A percentile compares a stretch with the other conserved stretches of the same genome.
phyloP scores from a whole-genome alignment of 2,888 invertebrate species.

The Xiphydria camelus region DNA sequence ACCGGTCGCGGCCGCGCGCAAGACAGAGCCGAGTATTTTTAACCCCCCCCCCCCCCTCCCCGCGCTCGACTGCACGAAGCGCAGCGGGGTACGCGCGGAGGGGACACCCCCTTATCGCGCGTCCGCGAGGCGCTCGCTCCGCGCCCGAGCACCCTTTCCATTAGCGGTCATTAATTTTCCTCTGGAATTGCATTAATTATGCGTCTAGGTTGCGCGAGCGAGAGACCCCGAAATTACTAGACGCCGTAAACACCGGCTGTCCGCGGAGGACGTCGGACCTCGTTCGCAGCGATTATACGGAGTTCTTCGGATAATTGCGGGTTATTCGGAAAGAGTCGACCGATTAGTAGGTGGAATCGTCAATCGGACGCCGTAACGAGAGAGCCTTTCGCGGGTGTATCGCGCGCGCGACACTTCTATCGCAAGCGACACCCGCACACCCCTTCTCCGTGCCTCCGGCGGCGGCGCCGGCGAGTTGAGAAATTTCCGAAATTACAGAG shows the following conservation, averaged over 20 bases:
- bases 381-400: too few species aligned
- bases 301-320: conserved; percentile 42
- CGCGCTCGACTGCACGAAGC: too few species aligned
- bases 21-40: too few species aligned
- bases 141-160: conserved; percentile 13
- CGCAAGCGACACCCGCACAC: too few species aligned
- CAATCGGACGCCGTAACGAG: conserved; percentile 39
- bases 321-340: conserved; percentile 40
- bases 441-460: too few species aligned
- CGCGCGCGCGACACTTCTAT: too few species aligned
- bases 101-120: too few species aligned
- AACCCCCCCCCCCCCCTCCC: too few species aligned
- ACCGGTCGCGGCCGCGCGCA: too few species aligned
- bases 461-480: too few species aligned
- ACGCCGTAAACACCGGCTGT: conserved; percentile 45
- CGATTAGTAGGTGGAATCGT: conserved; percentile 43
- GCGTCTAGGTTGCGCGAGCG: conserved; percentile 34
- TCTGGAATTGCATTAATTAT: conserved; percentile 40
- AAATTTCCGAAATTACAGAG: too few species aligned
- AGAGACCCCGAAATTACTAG: conserved; percentile 45
- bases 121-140: neutral
- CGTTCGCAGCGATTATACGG: conserved; percentile 44
- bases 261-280: conserved; percentile 26
- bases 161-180: conserved; percentile 36
- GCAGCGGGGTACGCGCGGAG: too few species aligned